Base-by-base conservation (phyloP, 1,140 invertebrate species). In the Polyergus mexicanus region DNA sequence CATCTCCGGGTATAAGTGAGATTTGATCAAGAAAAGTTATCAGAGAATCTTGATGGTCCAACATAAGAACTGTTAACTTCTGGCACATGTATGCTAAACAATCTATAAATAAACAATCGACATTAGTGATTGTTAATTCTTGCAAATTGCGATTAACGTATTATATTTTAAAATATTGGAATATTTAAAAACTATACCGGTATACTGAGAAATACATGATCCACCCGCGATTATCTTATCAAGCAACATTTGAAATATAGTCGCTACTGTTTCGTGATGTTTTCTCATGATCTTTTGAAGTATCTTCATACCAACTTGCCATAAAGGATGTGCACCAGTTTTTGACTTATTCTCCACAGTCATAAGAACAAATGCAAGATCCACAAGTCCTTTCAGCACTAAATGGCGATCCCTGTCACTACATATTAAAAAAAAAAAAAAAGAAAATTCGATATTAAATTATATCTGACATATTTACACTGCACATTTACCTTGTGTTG, bases 401-500 rank as follows among this genome's bases (percentile, higher is more conserved):
- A 95, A 92, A 84, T 96, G 95, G 58, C 96, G 95, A 86, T 96
- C 95, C 84, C 95, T 93, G n/a, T 94, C 92, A 81, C 96, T 96
- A 60, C 8, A 66, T 38, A 25, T 58, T 38, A 22, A 84, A 66
- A 44, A 62, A 56, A 56, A 62, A 13, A 22, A 84, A 66, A 44
- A 62, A 56, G 47, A 62, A 13, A 11, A 19, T 4, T 75, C 62
- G 4, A 35, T n/a, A 11, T 32, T 19, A 13, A 47, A 44, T 6
- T 74, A 44, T 83, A 47, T 19, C 13, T n/a, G 62, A 84, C 3
- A 66, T 19, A 19, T 51, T 62, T 44, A 0, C 11, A 28, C 5
- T 22, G 16, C 22, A 28, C 28, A 60, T 56, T 88, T 92, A 96
- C 96, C 95, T 96, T 72, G 94, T 95, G 13, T 95, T 89, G 25